Conservation (phyloP, 2,888 invertebrate genomes). For the Timema podura region DNA sequence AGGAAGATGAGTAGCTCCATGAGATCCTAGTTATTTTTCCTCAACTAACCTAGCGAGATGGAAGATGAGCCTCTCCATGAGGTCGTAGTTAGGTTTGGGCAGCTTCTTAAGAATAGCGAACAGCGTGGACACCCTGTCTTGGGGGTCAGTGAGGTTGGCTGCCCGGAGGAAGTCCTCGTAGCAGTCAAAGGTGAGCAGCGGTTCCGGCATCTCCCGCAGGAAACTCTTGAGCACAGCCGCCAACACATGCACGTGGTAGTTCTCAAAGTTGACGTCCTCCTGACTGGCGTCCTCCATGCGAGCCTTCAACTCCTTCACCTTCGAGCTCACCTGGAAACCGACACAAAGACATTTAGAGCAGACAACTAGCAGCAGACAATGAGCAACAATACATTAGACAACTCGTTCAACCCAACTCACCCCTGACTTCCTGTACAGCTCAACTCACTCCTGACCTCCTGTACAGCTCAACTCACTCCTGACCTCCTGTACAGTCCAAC, state of each 20-base stretch:
- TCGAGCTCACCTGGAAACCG: slow-evolving; percentile 49
- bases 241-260: slow-evolving; percentile 84
- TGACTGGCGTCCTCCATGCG: slow-evolving; percentile 71
- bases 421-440: slow-evolving; percentile 12
- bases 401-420: no score
- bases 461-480: slow-evolving; percentile 91
- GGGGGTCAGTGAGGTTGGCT: slow-evolving; percentile 75
- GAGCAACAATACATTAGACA: no score
- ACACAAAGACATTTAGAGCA: no score
- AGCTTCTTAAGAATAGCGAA: slow-evolving; percentile 84
- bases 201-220: slow-evolving; percentile 90
- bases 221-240: slow-evolving; percentile 86
- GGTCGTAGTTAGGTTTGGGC: slow-evolving; percentile 82
- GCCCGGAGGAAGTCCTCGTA: slow-evolving; percentile 93
- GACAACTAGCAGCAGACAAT: no score
- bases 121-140: slow-evolving; percentile 77
- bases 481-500: no score
- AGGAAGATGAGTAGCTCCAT: no score
- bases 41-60: slow-evolving; percentile 67
- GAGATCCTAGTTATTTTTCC: no score
- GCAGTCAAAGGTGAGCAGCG: slow-evolving; percentile 85
- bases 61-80: slow-evolving; percentile 88
- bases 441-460: slow-evolving; percentile 80
- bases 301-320: slow-evolving; percentile 71
- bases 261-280: slow-evolving; percentile 66